A percentile compares a stretch with the other conserved stretches of the same genome.
phyloP scores from a whole-genome alignment of 2,888 invertebrate species.

The Drosophila melanosoma region DNA sequence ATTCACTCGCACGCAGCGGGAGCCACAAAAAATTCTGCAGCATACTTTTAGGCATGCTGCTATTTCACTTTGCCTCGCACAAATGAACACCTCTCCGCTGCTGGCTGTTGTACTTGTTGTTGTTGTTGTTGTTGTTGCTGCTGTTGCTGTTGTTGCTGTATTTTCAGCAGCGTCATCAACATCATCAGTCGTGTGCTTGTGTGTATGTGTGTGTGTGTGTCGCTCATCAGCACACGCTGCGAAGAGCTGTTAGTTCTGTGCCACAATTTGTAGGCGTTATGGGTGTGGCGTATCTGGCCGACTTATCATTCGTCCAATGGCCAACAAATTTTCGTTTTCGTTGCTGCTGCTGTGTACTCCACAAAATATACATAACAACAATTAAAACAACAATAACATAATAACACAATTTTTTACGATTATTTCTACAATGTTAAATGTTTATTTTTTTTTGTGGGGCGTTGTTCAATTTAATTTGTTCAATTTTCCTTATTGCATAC shows the following conservation, averaged over 20 bases:
- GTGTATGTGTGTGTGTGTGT: constrained; percentile 17
- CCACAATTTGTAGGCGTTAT: constrained; percentile 81
- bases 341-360: constrained; percentile 28
- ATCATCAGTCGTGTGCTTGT: constrained; percentile 49
- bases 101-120: constrained; percentile 1
- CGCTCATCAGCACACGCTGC: constrained; percentile 73
- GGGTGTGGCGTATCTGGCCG: constrained; percentile 79
- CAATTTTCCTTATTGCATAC: constrained; percentile 12
- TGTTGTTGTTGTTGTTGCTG: constrained; percentile 5
- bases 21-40: constrained; percentile 54
- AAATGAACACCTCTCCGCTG: constrained; percentile 45
- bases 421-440: constrained; percentile 16
- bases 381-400: constrained; percentile 9
- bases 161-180: constrained; percentile 71
- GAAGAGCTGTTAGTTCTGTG: constrained; percentile 75
- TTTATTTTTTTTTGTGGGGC: constrained; percentile 22
- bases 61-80: constrained; percentile 76
- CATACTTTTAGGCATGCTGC: constrained; percentile 82
- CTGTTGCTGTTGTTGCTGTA: constrained; percentile 47
- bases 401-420: constrained; percentile 16
- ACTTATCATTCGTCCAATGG: constrained; percentile 73
- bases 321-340: constrained; percentile 54
- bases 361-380: constrained; percentile 43
- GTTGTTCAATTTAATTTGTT: constrained; percentile 49
- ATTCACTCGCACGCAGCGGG: constrained; percentile 55